phyloP scores from a whole-genome alignment of 2,797 vertebrate species.

The Champsocephalus gunnari region DNA sequence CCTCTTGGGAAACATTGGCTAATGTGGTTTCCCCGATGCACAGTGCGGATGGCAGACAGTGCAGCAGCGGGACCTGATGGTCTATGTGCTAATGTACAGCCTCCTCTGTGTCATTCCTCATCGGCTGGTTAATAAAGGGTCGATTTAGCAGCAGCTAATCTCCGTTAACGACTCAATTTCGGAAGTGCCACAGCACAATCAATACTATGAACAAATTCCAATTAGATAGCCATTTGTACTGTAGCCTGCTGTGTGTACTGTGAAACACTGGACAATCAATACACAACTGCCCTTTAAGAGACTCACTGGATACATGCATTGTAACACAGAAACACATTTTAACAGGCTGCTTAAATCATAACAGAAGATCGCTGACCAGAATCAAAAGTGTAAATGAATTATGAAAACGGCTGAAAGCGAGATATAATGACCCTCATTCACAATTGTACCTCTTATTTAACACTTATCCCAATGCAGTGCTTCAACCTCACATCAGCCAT shows the following conservation, averaged over 20 bases:
- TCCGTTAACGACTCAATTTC: slow-evolving; percentile 75
- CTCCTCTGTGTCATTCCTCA: slow-evolving; percentile 51
- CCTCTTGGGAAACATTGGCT: slow-evolving; percentile 42
- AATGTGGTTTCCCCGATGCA: slow-evolving; percentile 30
- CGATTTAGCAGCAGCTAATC: slow-evolving; percentile 74
- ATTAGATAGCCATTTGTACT: slow-evolving; percentile 65
- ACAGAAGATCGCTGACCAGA: not conserved
- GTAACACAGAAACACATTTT: not conserved
- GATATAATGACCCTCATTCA: not conserved
- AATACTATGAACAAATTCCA: slow-evolving; percentile 71
- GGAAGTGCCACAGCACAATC: slow-evolving; percentile 62
- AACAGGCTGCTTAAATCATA: not conserved
- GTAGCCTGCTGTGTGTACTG: slow-evolving; percentile 36
- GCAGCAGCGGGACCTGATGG: slow-evolving; percentile 23
- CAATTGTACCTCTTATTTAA: not conserved
- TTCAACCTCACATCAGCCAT: not conserved
- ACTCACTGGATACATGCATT: not conserved
- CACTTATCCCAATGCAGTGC: not conserved
- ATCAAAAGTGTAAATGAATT: not conserved
- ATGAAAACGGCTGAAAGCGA: not conserved
- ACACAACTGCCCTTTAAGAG: slow-evolving; percentile 12
- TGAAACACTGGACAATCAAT: not conserved
- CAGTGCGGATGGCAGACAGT: slow-evolving; percentile 3
- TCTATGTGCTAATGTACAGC: slow-evolving; percentile 27
- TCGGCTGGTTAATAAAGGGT: slow-evolving; percentile 73